phyloP scores from a whole-genome alignment of 2,797 vertebrate species.

The Gambusia yucatana region DNA sequence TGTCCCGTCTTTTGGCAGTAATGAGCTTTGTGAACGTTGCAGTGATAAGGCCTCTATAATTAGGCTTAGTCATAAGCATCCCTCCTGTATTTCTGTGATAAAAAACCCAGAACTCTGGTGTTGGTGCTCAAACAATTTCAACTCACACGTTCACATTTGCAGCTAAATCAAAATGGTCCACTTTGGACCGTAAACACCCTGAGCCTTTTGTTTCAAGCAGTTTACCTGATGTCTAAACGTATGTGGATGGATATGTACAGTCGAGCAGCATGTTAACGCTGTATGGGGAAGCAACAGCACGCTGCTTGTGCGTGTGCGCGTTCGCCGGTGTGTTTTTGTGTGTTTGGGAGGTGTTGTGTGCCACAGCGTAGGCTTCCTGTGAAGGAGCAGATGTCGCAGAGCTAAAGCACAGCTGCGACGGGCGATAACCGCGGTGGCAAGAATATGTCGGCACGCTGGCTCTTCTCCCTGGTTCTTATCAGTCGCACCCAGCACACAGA shows the following conservation, averaged over 20 bases:
- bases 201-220: slow-evolving; percentile 66
- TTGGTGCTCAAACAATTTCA: slow-evolving; percentile 55
- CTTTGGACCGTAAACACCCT: slow-evolving; percentile 59
- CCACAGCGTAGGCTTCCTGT: slow-evolving; percentile 81
- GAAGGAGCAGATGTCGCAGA: slow-evolving; percentile 84
- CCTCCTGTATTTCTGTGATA: slow-evolving; percentile 83
- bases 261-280: slow-evolving; percentile 45
- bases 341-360: slow-evolving; percentile 70
- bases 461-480: slow-evolving; percentile 83
- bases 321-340: slow-evolving; percentile 22
- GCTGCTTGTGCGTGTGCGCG: slow-evolving; percentile 36
- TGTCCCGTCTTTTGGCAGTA: slow-evolving; percentile 78
- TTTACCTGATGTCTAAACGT: slow-evolving; percentile 64
- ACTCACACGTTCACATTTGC: slow-evolving; percentile 32
- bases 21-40: slow-evolving; percentile 83
- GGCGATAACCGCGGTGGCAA: slow-evolving; percentile 82
- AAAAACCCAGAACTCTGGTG: slow-evolving; percentile 77
- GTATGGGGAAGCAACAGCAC: slow-evolving; percentile 40
- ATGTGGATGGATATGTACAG: slow-evolving; percentile 22
- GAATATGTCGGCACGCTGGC: slow-evolving; percentile 83
- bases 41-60: slow-evolving; percentile 83
- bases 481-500: slow-evolving; percentile 72
- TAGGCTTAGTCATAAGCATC: slow-evolving; percentile 85
- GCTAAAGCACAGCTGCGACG: slow-evolving; percentile 83
- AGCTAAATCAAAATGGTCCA: slow-evolving; percentile 58